These are phyloP conservation scores for Halichoeres trimaculatus DNA, from an alignment of 2,113 vertebrate genomes.

Conservation along the genomic window DNA sequence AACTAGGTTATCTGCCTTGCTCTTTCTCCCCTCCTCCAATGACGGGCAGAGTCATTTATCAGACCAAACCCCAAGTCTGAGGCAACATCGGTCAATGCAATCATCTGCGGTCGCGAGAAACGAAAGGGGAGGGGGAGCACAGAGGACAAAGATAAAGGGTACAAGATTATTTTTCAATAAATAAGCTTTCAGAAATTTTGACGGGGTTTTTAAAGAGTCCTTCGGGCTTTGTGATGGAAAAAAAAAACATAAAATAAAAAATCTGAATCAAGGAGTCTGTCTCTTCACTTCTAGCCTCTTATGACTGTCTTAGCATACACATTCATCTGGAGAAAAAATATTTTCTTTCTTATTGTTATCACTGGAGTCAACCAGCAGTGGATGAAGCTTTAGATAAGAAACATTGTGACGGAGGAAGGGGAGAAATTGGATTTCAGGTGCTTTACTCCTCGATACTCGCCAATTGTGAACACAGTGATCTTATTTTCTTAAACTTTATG, in stretches of 20 bases:
- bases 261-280: conserved; percentile 38
- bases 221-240: conserved; percentile 61
- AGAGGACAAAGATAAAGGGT: conserved; percentile 62
- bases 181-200: conserved; percentile 57
- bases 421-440: neutral
- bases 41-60: conserved; percentile 73
- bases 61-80: conserved; percentile 54
- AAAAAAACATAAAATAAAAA: conserved; percentile 61
- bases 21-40: conserved; percentile 48
- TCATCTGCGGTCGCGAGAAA: conserved; percentile 59
- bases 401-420: neutral
- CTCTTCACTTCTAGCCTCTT: conserved; percentile 3
- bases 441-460: neutral
- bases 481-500: neutral
- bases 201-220: conserved; percentile 65
- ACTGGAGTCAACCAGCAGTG: neutral
- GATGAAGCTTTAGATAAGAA: conserved; percentile 1
- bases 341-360: too few species aligned
- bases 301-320: neutral
- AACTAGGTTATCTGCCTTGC: conserved; percentile 60
- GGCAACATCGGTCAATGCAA: conserved; percentile 67
- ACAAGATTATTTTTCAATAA: conserved; percentile 79
- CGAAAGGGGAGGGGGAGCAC: conserved; percentile 36
- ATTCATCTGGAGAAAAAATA: neutral
- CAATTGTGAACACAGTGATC: neutral